A percentile compares a stretch with the other conserved stretches of the same genome.
Evolutionary conservation across 2,113 vertebrate species (phyloP).

Genomic region (Salvator merianae): DNA sequence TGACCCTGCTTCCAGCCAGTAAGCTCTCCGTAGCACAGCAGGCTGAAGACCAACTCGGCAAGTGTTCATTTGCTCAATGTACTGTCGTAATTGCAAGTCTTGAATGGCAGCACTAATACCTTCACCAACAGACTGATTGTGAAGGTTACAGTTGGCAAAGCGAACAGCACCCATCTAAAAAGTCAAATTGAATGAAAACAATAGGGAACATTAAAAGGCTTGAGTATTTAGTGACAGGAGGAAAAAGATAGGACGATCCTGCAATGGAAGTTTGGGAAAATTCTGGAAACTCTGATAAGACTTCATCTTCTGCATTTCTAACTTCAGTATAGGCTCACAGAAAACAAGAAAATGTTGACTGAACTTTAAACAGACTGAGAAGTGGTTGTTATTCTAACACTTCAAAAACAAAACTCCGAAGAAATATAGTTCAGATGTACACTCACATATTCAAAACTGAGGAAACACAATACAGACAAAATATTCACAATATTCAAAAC

Average conservation of each 20-base stretch:
- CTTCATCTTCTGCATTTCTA: not conserved
- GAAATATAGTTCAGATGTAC: not conserved
- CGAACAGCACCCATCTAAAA: constrained; percentile 86
- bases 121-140: constrained; percentile 95
- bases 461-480: not conserved
- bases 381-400: not conserved
- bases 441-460: not conserved
- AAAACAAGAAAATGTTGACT: not conserved
- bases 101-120: constrained; percentile 93
- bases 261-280: too few species aligned
- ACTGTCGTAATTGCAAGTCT: constrained; percentile 90
- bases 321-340: not conserved
- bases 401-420: not conserved
- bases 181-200: not conserved
- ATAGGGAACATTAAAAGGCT: not conserved
- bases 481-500: not conserved
- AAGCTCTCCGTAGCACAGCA: constrained; percentile 85
- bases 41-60: constrained; percentile 81
- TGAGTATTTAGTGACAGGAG: not conserved
- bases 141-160: constrained; percentile 94
- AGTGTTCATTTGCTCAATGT: constrained; percentile 86
- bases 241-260: not conserved
- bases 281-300: too few species aligned
- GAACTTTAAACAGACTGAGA: not conserved
- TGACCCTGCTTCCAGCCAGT: constrained; percentile 96